Percentiles rank a stretch among this genome's conserved stretches.
phyloP scores from a whole-genome alignment of 2,113 vertebrate genomes.

The Gallinago undulata region DNA sequence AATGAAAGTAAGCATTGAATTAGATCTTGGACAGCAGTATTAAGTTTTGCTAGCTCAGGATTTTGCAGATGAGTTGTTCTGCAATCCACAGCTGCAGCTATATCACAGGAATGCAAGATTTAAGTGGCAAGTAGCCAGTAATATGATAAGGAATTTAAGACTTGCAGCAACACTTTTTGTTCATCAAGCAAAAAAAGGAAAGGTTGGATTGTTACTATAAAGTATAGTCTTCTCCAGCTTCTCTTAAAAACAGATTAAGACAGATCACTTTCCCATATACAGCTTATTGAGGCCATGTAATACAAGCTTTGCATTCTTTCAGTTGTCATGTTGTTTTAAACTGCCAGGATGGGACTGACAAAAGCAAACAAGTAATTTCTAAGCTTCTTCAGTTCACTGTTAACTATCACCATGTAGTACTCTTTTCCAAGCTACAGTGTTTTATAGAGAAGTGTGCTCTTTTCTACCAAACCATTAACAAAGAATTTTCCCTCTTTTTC shows the following conservation, averaged over 20 bases:
- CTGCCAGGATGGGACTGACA: background rate
- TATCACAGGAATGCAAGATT: background rate
- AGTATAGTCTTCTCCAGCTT: background rate
- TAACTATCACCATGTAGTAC: background rate
- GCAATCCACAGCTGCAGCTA: background rate
- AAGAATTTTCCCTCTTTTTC: background rate
- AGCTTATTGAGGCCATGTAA: background rate
- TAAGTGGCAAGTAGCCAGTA: background rate
- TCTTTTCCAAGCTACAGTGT: background rate
- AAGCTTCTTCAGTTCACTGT: background rate
- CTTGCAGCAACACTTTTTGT: background rate
- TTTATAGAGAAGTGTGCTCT: background rate
- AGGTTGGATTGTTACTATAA: background rate
- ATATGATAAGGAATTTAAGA: background rate
- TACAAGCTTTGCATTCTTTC: background rate
- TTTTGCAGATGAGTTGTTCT: conserved; percentile 39
- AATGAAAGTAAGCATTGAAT: background rate
- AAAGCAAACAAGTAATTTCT: background rate
- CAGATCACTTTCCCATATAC: background rate
- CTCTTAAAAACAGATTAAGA: background rate
- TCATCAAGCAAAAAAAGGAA: background rate
- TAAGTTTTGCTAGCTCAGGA: conserved; percentile 35
- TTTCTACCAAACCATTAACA: background rate
- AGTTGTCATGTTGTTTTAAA: background rate
- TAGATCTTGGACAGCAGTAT: conserved; percentile 8